Conservation (phyloP, 2,888 invertebrate genomes). For the Drosophila stalkeri region DNA sequence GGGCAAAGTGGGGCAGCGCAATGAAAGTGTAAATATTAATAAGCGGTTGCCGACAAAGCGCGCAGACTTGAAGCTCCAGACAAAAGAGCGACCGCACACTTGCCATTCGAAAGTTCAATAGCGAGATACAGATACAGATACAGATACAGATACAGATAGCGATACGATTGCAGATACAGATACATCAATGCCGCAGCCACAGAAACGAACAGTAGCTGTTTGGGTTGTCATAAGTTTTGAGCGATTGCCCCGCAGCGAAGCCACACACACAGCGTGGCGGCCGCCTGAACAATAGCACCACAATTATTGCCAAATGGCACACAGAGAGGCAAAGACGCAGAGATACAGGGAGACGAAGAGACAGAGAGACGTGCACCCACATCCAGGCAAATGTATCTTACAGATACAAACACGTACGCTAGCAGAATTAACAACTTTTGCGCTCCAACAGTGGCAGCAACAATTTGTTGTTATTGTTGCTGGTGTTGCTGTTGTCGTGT, state of each 20-base stretch:
- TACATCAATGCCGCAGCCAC: conserved; percentile 49
- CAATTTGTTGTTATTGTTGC: conserved; percentile 7
- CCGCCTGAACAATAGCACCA: conserved; percentile 65
- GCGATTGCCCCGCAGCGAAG: conserved; percentile 81
- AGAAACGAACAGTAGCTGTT: conserved; percentile 74
- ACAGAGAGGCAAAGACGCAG: conserved; percentile 29
- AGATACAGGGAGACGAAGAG: conserved; percentile 15
- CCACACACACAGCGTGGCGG: conserved; percentile 77
- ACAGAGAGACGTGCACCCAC: conserved; percentile 40
- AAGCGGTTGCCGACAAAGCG: conserved; percentile 56
- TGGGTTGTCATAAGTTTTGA: conserved; percentile 82
- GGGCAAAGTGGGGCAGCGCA: conserved; percentile 10
- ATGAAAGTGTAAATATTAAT: conserved; percentile 63
- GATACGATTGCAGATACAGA: conserved; percentile 38
- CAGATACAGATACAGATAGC: conserved; percentile 24
- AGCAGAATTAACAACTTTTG: conserved; percentile 62
- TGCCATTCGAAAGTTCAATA: conserved; percentile 64
- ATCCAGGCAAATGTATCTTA: conserved; percentile 46
- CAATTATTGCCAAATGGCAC: conserved; percentile 80
- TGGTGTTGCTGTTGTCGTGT: conserved; percentile 23
- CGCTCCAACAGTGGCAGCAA: conserved; percentile 51
- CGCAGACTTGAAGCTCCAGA: conserved; percentile 34
- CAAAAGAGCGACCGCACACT: conserved; percentile 57
- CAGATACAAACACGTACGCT: conserved; percentile 51
- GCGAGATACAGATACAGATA: conserved; percentile 27